A percentile compares a stretch with the other conserved stretches of the same genome.
These are phyloP conservation scores for Athene cunicularia DNA, from an alignment of 2,113 vertebrate species.

Conservation along the genomic window DNA sequence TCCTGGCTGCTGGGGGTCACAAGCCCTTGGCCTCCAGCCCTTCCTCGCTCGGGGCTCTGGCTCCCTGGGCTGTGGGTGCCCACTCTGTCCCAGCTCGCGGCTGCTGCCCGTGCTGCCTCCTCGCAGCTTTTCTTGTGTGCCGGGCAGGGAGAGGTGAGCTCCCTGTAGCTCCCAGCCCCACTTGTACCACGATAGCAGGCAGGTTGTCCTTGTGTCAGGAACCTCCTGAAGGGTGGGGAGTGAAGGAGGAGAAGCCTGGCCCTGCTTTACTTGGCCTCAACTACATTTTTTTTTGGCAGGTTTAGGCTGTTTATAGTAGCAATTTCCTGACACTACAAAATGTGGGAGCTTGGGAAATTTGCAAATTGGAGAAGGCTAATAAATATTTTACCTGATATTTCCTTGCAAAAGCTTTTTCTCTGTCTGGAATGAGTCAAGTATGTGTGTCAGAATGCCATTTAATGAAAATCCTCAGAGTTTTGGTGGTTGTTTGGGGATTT, in stretches of 20 bases:
- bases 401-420: background rate
- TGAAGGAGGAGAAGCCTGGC: background rate
- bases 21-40: background rate
- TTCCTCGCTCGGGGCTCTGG: accelerated
- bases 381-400: slow-evolving; percentile 20
- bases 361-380: background rate
- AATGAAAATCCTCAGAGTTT: background rate
- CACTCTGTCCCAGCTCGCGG: background rate
- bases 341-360: background rate
- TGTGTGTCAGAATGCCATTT: background rate
- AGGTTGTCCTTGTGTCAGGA: background rate
- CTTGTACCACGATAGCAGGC: background rate
- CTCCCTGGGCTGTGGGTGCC: background rate
- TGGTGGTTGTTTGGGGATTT: background rate
- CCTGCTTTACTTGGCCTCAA: background rate
- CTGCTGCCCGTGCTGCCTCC: background rate
- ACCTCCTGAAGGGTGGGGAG: background rate
- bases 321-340: slow-evolving; percentile 23
- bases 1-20: background rate
- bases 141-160: too few species aligned
- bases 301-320: background rate
- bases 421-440: background rate
- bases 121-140: accelerated
- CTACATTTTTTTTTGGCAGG: background rate
- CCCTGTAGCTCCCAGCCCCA: background rate